Evolutionary conservation across 1,140 invertebrate species (phyloP).

Genomic region (Lordiphosa collinella): DNA sequence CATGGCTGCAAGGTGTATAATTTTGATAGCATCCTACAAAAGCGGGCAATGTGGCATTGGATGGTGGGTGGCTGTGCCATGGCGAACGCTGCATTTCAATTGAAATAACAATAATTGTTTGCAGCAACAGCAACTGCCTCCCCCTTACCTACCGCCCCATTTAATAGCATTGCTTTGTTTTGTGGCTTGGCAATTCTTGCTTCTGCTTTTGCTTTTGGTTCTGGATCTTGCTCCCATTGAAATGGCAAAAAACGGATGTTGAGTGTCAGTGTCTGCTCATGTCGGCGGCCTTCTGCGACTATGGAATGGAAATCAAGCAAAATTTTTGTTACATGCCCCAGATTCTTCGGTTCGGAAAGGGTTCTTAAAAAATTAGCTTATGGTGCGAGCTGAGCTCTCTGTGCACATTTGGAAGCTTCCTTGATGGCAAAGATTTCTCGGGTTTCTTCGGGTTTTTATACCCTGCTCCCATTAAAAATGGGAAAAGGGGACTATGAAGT

Average conservation of each 20-base stretch:
- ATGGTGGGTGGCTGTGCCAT: not conserved
- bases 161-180: conserved; percentile 31
- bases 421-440: no score
- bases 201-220: conserved; percentile 9
- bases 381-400: no score
- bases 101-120: conserved; percentile 75
- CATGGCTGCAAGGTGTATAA: conserved; percentile 65
- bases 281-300: not conserved
- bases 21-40: conserved; percentile 65
- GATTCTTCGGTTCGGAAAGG: no score
- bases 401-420: no score
- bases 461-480: no score
- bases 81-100: conserved; percentile 58
- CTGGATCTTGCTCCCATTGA: conserved; percentile 6
- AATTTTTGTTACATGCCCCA: no score
- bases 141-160: not conserved
- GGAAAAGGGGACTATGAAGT: no score
- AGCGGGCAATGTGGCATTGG: conserved; percentile 24
- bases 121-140: conserved; percentile 28
- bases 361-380: no score
- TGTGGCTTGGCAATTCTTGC: conserved; percentile 48
- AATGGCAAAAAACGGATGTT: conserved; percentile 39
- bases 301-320: no score
- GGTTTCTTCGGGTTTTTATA: no score
- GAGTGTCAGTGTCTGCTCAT: conserved; percentile 42